Conservation (phyloP, 2,113 vertebrate species). For the Hydropotes inermis region DNA sequence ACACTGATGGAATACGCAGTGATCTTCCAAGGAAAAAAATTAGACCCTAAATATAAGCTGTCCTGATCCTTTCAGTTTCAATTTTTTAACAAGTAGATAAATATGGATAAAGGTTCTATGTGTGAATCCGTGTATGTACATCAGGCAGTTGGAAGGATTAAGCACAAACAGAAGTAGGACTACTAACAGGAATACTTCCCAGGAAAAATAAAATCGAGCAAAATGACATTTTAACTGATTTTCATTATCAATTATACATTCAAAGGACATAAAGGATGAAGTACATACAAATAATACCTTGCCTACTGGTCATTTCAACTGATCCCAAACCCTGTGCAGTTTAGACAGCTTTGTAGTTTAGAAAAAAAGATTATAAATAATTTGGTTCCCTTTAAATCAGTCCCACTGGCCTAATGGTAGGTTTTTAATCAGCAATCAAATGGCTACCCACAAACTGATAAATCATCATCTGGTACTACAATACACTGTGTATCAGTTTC, state of each 20-base stretch:
- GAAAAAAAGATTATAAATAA: slow-evolving; percentile 9
- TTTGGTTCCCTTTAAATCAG: neutral
- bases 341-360: neutral
- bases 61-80: neutral
- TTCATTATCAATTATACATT: slow-evolving; percentile 30
- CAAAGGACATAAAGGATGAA: neutral
- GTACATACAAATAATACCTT: neutral
- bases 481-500: neutral
- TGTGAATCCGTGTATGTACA: neutral
- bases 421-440: neutral
- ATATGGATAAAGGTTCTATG: neutral
- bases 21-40: slow-evolving; percentile 5
- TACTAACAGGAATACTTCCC: neutral
- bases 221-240: slow-evolving; percentile 20
- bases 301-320: neutral
- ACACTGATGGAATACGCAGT: neutral
- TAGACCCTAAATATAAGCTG: neutral
- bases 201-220: neutral
- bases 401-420: neutral
- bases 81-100: slow-evolving; percentile 17
- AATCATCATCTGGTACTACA: neutral
- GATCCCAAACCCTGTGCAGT: neutral
- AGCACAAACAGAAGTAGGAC: neutral
- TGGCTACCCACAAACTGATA: neutral
- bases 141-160: neutral